A percentile compares a stretch with the other conserved stretches of the same genome.
Conservation (phyloP, 2,113 vertebrate genomes). For the Panthera leo region DNA sequence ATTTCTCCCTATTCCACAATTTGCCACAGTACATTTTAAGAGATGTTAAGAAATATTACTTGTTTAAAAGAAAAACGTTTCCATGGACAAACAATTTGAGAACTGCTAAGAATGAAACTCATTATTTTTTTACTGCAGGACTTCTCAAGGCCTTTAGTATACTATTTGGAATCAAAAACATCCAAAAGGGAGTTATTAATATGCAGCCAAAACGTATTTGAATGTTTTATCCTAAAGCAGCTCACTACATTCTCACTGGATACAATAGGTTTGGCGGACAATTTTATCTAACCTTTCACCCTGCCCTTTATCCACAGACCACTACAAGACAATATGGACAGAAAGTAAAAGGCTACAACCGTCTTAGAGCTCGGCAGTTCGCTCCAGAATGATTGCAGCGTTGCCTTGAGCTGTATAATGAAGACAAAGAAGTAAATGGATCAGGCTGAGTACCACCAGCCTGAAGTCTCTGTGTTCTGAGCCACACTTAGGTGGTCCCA, state of each 20-base stretch:
- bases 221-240: background rate
- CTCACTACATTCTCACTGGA: background rate
- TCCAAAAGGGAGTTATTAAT: background rate
- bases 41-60: background rate
- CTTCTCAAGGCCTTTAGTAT: background rate
- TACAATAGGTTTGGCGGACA: background rate
- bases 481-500: background rate
- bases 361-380: background rate
- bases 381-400: background rate
- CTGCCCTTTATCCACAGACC: background rate
- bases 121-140: background rate
- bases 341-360: background rate
- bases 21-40: background rate
- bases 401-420: background rate
- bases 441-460: background rate
- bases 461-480: background rate
- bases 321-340: background rate
- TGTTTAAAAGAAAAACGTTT: constrained; percentile 7
- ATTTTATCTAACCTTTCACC: background rate
- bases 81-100: background rate
- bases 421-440: background rate
- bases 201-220: background rate
- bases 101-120: background rate
- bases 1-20: background rate
- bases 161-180: background rate